phyloP scores from a whole-genome alignment of 1,140 invertebrate species.

The Babylonia areolata region DNA sequence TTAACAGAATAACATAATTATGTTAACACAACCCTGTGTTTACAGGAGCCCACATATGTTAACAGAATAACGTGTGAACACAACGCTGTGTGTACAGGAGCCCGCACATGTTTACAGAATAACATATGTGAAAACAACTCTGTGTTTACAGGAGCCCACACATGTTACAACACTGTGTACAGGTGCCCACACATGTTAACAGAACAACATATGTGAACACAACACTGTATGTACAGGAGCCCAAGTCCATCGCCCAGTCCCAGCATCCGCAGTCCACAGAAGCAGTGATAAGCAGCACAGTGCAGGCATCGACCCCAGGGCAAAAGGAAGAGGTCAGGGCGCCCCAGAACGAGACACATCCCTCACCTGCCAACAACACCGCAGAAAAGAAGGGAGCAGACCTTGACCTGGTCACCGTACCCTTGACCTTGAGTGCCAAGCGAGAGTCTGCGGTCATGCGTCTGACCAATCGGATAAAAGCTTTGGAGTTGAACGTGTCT shows the following conservation, averaged over 20 bases:
- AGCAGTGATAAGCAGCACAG: not conserved
- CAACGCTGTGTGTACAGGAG: no score
- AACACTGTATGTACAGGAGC: not conserved
- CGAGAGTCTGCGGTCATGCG: conserved; percentile 97
- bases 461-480: conserved; percentile 96
- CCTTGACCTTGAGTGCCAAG: conserved; percentile 75
- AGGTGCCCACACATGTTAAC: no score
- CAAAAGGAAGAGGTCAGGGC: not conserved
- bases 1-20: no score
- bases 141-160: no score
- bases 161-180: no score
- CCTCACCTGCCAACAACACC: conserved; percentile 50
- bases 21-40: no score
- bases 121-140: no score
- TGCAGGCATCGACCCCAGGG: not conserved
- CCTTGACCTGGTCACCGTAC: conserved; percentile 52
- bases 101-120: no score
- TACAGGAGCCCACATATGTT: no score
- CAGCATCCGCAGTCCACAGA: not conserved
- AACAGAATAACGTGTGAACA: no score
- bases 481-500: conserved; percentile 96
- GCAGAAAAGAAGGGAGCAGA: conserved; percentile 61
- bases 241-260: not conserved
- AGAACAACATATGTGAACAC: no score
- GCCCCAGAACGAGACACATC: not conserved